phyloP scores from a whole-genome alignment of 1,140 invertebrate genomes.

The Bombus waltoni region DNA sequence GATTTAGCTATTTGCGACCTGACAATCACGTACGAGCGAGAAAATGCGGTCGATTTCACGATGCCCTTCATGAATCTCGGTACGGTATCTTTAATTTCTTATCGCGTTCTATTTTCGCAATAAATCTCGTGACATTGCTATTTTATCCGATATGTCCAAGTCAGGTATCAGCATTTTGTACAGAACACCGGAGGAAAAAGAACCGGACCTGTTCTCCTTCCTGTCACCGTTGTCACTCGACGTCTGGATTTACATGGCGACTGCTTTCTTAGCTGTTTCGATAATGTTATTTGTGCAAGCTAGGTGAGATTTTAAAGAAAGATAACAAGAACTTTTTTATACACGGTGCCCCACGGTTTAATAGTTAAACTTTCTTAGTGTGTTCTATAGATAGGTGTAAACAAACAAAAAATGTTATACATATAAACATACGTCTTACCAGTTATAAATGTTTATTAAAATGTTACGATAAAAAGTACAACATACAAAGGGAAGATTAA shows the following conservation, averaged over 20 bases:
- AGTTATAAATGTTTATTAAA: too few species aligned
- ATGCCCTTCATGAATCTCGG: conserved; percentile 95
- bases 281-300: conserved; percentile 92
- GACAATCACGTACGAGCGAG: conserved; percentile 94
- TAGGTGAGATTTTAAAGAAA: conserved; percentile 83
- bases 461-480: too few species aligned
- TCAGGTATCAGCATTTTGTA: conserved; percentile 91
- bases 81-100: conserved; percentile 68
- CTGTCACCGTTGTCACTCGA: conserved; percentile 93
- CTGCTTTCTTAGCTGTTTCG: conserved; percentile 93
- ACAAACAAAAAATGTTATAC: too few species aligned
- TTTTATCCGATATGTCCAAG: conserved; percentile 25
- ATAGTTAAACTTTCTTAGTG: too few species aligned
- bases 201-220: conserved; percentile 92
- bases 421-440: too few species aligned
- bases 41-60: conserved; percentile 94
- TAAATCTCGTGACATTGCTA: neutral
- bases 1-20: conserved; percentile 96
- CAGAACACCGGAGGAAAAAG: conserved; percentile 87
- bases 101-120: neutral
- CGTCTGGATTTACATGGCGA: conserved; percentile 96
- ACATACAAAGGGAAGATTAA: too few species aligned
- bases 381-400: too few species aligned
- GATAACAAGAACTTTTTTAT: neutral
- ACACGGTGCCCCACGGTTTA: too few species aligned